Base-by-base conservation (phyloP, 92 coral and sea anemone species). In the Zoanthus solanderi region DNA sequence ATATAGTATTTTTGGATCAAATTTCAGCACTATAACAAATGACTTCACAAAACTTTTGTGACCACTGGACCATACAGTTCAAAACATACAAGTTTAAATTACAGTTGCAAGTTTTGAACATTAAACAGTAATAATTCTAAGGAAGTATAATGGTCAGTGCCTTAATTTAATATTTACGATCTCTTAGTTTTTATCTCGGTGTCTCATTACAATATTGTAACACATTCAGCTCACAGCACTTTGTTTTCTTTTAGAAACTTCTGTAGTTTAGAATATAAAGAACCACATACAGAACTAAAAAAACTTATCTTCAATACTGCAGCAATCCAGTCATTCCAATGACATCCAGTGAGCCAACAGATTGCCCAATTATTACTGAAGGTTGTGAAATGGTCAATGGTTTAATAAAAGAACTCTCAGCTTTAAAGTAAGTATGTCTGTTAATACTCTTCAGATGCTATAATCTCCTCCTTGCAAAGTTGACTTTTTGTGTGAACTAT, bases 321-420 rank as follows among this genome's bases (percentile, higher is more conserved):
- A 81, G 85, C 29, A 71, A 81, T 58, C 65, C 37, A 11, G 8
- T 63, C 13, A 4, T 34, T 14, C n/a, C 66, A 13, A 11, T 47
- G 11, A 45, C 85, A 63, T 6, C 42, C 11, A 8, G 34, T 57
- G 71, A 42, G 15, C 58, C 56, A 65, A 7, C 0, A 53, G 52
- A 34, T 45, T 30, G 65, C 30, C 68, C 23, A 29, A 85, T 66
- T 37, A 83, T 75, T 29, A 83, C 92, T 45, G 91, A 91, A 63
- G 95, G 92, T 72, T 72, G 77, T 53, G 89, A 87, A 58, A 83
- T 92, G 89, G 88, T 94, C 58, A 90, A 90, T 65, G 97, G 92
- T 56, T 83, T 94, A 4, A 93, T 92, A 75, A 94, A 91, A 72
- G 98, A 96, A 79, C 89, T 96, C 15, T 76, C 97, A 4, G 78